A percentile compares a stretch with the other conserved stretches of the same genome.
phyloP scores from a whole-genome alignment of 2,888 invertebrate species.

The Melinaea menophilus region DNA sequence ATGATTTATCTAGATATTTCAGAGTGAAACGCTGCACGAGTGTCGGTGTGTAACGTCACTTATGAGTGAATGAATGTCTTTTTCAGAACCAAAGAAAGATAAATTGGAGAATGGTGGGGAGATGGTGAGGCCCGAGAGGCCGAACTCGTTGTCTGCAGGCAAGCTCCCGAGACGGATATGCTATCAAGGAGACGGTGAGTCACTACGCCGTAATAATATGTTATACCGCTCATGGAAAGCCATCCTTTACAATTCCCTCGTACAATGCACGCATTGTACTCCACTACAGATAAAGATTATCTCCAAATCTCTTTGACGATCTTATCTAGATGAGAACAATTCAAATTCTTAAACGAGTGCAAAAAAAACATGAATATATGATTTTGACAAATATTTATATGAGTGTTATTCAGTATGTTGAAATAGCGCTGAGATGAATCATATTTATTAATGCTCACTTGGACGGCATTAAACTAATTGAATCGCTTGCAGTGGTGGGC shows the following conservation, averaged over 20 bases:
- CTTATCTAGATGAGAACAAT: background rate
- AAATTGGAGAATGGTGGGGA: slow-evolving; percentile 86
- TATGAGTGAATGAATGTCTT: slow-evolving; percentile 36
- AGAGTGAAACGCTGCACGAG: background rate
- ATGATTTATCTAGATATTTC: background rate
- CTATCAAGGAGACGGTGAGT: slow-evolving; percentile 86
- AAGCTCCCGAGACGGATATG: slow-evolving; percentile 88
- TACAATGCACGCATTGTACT: background rate
- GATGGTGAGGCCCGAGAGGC: slow-evolving; percentile 84
- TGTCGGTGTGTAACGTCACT: slow-evolving; percentile 3
- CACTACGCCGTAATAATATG: slow-evolving; percentile 21
- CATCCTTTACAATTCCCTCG: slow-evolving; percentile 18
- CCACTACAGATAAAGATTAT: slow-evolving; percentile 1
- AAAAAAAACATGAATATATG: background rate
- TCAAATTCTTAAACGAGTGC: background rate
- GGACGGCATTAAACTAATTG: background rate
- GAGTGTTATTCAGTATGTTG: background rate
- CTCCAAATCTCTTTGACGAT: slow-evolving; percentile 5
- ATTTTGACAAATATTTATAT: background rate
- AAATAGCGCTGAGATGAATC: background rate
- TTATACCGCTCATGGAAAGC: slow-evolving; percentile 24
- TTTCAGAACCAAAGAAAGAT: slow-evolving; percentile 95
- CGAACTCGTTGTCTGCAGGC: slow-evolving; percentile 87
- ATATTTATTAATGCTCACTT: slow-evolving; percentile 1
- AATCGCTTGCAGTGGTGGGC: slow-evolving; percentile 66